phyloP scores from a whole-genome alignment of 2,113 vertebrate species.

The Gallinago jamesoni region DNA sequence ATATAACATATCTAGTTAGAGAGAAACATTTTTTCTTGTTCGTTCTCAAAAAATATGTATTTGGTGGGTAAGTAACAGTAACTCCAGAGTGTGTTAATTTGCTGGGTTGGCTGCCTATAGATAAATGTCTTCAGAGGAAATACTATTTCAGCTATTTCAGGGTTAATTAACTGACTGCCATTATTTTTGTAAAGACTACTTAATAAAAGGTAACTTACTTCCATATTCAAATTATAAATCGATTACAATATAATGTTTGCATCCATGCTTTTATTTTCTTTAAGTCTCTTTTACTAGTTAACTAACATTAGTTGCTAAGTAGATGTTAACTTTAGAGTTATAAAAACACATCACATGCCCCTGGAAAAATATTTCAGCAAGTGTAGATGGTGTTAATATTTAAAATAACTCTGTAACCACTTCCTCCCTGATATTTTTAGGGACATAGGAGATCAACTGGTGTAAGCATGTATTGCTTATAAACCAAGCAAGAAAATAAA shows the following conservation, averaged over 20 bases:
- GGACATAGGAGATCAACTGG: background rate
- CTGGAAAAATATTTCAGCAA: background rate
- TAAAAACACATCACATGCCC: background rate
- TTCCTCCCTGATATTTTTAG: constrained; percentile 34
- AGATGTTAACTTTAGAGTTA: background rate
- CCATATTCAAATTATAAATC: background rate
- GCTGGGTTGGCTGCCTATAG: background rate
- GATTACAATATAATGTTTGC: background rate
- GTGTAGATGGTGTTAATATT: background rate
- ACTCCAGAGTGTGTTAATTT: background rate
- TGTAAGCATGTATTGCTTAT: background rate
- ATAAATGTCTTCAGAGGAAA: background rate
- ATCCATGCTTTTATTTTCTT: background rate
- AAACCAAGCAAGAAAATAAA: background rate
- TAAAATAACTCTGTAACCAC: background rate
- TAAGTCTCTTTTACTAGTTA: background rate
- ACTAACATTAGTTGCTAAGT: background rate
- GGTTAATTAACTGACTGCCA: background rate
- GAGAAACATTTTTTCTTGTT: background rate
- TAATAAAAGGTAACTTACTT: background rate
- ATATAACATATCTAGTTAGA: background rate
- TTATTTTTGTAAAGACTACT: background rate
- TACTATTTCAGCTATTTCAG: background rate
- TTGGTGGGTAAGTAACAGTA: background rate
- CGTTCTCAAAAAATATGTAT: background rate